Percentiles rank a stretch among this genome's conserved stretches.
Evolutionary conservation across 2,888 invertebrate species (phyloP).

Genomic region (Caenorhabditis sulstoni): DNA sequence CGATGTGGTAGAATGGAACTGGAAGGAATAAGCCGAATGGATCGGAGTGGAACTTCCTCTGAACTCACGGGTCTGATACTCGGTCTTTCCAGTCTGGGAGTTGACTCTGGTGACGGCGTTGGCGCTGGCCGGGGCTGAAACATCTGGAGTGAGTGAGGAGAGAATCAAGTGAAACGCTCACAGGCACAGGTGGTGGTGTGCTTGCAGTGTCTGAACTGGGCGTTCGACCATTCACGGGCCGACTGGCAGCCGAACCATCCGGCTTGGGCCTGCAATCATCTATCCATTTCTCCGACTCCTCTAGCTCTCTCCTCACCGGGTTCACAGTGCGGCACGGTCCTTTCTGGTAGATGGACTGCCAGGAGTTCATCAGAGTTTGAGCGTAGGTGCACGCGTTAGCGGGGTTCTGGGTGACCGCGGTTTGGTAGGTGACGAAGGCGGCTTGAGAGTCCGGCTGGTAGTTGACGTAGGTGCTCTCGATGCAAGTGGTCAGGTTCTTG

Average conservation of each 20-base stretch:
- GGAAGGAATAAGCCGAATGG: not conserved
- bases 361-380: conserved; percentile 64
- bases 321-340: conserved; percentile 64
- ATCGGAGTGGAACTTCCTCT: not conserved
- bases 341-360: conserved; percentile 54
- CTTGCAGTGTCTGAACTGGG: conserved; percentile 66
- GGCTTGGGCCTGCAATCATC: conserved; percentile 50
- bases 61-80: conserved; percentile 45
- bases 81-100: conserved; percentile 45
- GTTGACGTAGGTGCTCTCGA: conserved; percentile 65
- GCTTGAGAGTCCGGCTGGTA: conserved; percentile 45
- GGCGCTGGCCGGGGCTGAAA: conserved; percentile 34
- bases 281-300: not conserved
- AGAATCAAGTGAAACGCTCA: conserved; percentile 23
- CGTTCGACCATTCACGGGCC: conserved; percentile 64
- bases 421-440: conserved; percentile 42
- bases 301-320: conserved; percentile 45
- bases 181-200: conserved; percentile 59
- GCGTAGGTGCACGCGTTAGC: conserved; percentile 64
- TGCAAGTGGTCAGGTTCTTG: conserved; percentile 56
- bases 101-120: conserved; percentile 48
- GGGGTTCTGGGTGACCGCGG: conserved; percentile 44
- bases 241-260: conserved; percentile 65
- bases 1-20: conserved; percentile 50
- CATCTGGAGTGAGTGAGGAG: not conserved